Percentiles rank a stretch among this genome's conserved stretches.
Conservation (phyloP, 1,140 invertebrate genomes). For the Oppia nitens region DNA sequence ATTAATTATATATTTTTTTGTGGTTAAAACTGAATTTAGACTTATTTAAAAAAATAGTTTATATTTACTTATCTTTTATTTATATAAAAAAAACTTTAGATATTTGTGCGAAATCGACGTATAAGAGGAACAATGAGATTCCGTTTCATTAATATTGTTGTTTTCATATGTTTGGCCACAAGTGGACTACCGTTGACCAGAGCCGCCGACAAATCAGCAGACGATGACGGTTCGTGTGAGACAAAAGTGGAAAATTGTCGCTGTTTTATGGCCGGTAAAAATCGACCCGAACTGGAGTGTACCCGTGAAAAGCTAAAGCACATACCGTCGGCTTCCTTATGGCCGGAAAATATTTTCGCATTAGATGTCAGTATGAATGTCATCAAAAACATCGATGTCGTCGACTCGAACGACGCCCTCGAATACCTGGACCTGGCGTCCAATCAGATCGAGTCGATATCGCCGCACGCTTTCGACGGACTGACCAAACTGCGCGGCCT, state of each 20-base stretch:
- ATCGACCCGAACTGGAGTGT: constrained; percentile 10
- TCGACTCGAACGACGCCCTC: background rate
- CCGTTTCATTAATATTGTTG: background rate
- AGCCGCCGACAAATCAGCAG: background rate
- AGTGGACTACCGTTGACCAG: background rate
- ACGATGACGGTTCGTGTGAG: too few species aligned
- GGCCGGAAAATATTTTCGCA: background rate
- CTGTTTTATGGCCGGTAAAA: background rate
- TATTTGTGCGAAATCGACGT: too few species aligned
- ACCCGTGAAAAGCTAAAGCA: background rate
- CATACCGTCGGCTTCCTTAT: background rate
- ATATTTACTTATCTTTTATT: too few species aligned
- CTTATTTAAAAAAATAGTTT: too few species aligned
- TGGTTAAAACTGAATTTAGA: too few species aligned
- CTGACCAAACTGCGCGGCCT: constrained; percentile 72
- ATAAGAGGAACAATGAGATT: too few species aligned
- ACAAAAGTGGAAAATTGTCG: constrained; percentile 7
- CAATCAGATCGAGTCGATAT: background rate
- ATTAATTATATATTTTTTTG: too few species aligned
- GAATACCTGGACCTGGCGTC: background rate
- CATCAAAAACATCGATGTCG: background rate
- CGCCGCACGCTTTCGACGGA: constrained; percentile 48
- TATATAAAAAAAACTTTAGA: too few species aligned
- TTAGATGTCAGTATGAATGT: constrained; percentile 9
- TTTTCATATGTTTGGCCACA: background rate